Evolutionary conservation across 2,888 invertebrate genomes (phyloP).

Genomic region (Pollenia griseotomentosa): DNA sequence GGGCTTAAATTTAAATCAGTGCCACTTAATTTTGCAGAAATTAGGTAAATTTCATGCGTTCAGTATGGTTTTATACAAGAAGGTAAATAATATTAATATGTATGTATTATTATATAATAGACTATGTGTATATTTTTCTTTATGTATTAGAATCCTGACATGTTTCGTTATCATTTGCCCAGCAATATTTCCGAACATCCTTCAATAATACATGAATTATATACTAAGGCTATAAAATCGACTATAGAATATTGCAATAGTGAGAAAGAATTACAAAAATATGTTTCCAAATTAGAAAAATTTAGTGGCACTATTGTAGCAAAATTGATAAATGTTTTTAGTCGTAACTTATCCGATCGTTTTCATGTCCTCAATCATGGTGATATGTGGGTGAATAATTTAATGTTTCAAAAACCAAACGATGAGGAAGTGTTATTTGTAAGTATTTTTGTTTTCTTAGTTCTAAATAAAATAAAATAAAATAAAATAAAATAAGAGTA

Average conservation of each 20-base stretch:
- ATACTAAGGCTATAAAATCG: slow-evolving; percentile 75
- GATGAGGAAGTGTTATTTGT: slow-evolving; percentile 82
- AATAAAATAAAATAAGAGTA: background rate
- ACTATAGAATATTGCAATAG: slow-evolving; percentile 77
- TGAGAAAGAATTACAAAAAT: slow-evolving; percentile 75
- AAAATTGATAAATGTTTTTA: slow-evolving; percentile 78
- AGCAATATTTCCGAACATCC: slow-evolving; percentile 77
- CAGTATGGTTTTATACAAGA: slow-evolving; percentile 85
- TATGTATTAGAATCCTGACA: slow-evolving; percentile 75
- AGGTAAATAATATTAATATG: slow-evolving; percentile 80
- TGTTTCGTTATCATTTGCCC: slow-evolving; percentile 77
- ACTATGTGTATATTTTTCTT: background rate
- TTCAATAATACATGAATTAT: slow-evolving; percentile 78
- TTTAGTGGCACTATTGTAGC: slow-evolving; percentile 77
- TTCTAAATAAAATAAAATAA: background rate
- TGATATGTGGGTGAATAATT: slow-evolving; percentile 85
- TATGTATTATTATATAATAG: background rate
- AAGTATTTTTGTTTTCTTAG: slow-evolving; percentile 44
- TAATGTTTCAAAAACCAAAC: slow-evolving; percentile 83
- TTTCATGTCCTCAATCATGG: slow-evolving; percentile 85
- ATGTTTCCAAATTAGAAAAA: slow-evolving; percentile 75
- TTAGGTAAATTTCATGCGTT: slow-evolving; percentile 86
- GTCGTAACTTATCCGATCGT: slow-evolving; percentile 75
- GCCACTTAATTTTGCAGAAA: slow-evolving; percentile 84
- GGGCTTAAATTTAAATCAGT: slow-evolving; percentile 85